A percentile compares a stretch with the other conserved stretches of the same genome.
Conservation (phyloP, 2,888 invertebrate species). For the Peribatodes rhomboidaria region DNA sequence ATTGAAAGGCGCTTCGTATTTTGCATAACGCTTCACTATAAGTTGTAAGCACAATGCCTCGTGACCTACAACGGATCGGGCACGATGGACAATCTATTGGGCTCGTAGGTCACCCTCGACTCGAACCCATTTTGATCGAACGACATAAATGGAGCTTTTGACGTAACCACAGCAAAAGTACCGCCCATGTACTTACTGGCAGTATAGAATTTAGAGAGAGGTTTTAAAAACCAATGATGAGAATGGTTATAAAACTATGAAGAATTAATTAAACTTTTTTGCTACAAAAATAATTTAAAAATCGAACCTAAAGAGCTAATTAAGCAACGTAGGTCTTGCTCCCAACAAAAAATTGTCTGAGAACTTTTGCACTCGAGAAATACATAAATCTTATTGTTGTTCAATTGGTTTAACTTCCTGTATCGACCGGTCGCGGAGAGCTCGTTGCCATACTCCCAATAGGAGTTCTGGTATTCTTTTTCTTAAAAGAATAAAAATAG, state of each 20-base stretch:
- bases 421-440: slow-evolving; percentile 71
- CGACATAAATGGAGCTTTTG: slow-evolving; percentile 27
- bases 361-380: slow-evolving; percentile 68
- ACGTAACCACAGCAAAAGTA: not conserved
- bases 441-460: slow-evolving; percentile 76
- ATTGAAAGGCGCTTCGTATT: slow-evolving; percentile 82
- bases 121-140: slow-evolving; percentile 39
- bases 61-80: slow-evolving; percentile 67
- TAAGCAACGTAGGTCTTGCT: slow-evolving; percentile 39
- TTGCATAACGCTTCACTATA: slow-evolving; percentile 78
- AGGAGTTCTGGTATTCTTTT: slow-evolving; percentile 82
- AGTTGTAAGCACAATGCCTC: slow-evolving; percentile 73
- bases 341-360: slow-evolving; percentile 49
- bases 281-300: slow-evolving; percentile 17
- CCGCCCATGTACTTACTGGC: no score
- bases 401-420: slow-evolving; percentile 82
- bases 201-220: not conserved
- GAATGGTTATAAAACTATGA: not conserved
- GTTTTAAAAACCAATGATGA: not conserved
- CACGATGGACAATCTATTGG: slow-evolving; percentile 54
- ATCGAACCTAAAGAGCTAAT: slow-evolving; percentile 35
- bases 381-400: slow-evolving; percentile 83
- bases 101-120: slow-evolving; percentile 50
- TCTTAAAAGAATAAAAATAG: slow-evolving; percentile 79
- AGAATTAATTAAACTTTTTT: not conserved